Percentiles rank a stretch among this genome's conserved stretches.
Conservation (phyloP, 1,140 invertebrate species). For the Leptonema lineaticorne region DNA sequence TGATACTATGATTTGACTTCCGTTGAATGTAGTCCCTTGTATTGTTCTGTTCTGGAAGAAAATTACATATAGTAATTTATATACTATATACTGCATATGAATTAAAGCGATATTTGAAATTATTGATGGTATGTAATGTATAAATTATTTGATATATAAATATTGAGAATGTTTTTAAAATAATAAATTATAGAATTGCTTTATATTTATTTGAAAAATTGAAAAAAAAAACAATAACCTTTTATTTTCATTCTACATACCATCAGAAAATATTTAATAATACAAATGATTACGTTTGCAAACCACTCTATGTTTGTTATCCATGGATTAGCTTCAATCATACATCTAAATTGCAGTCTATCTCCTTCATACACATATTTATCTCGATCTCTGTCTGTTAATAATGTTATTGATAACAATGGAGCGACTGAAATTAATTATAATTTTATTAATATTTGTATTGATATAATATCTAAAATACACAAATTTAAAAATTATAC, state of each 20-base stretch:
- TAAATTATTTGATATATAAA: no score
- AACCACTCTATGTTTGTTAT: constrained; percentile 41
- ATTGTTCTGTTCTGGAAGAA: constrained; percentile 37
- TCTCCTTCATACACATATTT: constrained; percentile 32
- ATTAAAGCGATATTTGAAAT: no score
- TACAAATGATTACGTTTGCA: constrained; percentile 37
- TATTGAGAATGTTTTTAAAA: no score
- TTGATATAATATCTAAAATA: no score
- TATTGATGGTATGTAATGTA: no score
- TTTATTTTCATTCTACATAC: not conserved
- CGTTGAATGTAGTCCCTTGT: constrained; percentile 35
- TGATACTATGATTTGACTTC: constrained; percentile 37
- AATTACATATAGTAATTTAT: not conserved
- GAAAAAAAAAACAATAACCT: not conserved
- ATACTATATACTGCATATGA: not conserved
- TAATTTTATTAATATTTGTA: no score
- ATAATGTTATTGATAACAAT: constrained; percentile 24
- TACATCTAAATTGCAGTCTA: constrained; percentile 36
- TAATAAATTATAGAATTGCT: no score
- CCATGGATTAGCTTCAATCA: constrained; percentile 41
- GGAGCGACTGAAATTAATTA: constrained; percentile 39
- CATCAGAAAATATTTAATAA: not conserved
- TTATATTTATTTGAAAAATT: no score
- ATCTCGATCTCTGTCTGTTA: constrained; percentile 25
- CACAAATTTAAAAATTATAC: no score